These are phyloP conservation scores for Magallana ariakensis DNA, from an alignment of 1,140 invertebrate genomes.

Conservation along the genomic window DNA sequence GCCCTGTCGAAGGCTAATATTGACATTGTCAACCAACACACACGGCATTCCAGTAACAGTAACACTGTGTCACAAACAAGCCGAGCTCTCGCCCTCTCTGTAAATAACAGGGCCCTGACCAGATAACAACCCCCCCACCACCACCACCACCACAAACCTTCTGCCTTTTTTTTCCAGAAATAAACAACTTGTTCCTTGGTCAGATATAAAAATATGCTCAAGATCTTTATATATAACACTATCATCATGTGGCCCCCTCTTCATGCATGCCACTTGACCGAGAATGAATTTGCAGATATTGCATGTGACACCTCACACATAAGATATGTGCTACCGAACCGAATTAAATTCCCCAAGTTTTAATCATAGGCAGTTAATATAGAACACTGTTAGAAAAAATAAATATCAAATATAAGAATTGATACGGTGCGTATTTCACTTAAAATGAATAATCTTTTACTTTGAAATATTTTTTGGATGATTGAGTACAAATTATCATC, in stretches of 20 bases:
- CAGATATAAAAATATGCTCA: neutral
- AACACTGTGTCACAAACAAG: slow-evolving; percentile 22
- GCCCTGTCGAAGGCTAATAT: slow-evolving; percentile 11
- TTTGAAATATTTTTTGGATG: neutral
- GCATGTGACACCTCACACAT: slow-evolving; percentile 14
- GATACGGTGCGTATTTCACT: neutral
- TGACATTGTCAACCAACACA: slow-evolving; percentile 24
- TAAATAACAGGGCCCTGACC: neutral
- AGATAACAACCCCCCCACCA: neutral
- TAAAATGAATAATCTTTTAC: neutral
- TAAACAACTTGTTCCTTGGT: neutral
- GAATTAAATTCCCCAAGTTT: slow-evolving; percentile 1
- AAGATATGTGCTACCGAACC: neutral
- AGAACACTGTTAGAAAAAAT: neutral
- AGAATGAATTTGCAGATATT: slow-evolving; percentile 23
- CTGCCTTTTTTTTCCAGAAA: neutral
- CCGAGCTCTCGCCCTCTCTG: slow-evolving; percentile 23
- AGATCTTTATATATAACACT: neutral
- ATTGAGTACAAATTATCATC: neutral
- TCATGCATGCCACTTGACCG: slow-evolving; percentile 17
- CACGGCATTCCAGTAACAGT: slow-evolving; percentile 3
- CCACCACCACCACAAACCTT: too few species aligned
- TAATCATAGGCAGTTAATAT: neutral
- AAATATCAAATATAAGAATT: neutral
- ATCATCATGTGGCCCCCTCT: neutral